Conservation (phyloP, 2,113 vertebrate genomes). For the Hyaena hyaena region DNA sequence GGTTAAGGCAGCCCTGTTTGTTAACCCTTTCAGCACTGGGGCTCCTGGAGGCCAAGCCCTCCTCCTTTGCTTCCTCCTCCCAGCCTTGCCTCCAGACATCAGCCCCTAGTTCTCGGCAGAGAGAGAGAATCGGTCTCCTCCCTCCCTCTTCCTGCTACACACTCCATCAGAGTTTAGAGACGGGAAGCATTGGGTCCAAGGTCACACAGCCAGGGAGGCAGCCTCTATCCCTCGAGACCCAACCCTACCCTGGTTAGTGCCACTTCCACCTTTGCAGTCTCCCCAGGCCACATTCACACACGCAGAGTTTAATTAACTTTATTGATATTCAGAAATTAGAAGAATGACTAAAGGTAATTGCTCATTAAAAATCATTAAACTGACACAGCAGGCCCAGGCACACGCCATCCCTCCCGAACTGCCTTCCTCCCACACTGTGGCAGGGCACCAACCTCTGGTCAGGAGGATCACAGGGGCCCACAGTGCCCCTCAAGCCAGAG, state of each 20-base stretch:
- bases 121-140: neutral
- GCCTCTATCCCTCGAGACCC: neutral
- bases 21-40: constrained; percentile 56
- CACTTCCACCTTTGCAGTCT: constrained; percentile 68
- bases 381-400: constrained; percentile 83
- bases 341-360: constrained; percentile 91
- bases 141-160: neutral
- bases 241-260: neutral
- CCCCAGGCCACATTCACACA: constrained; percentile 80
- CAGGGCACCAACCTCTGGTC: neutral
- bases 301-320: constrained; percentile 92
- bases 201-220: constrained; percentile 38
- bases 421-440: neutral
- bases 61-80: neutral
- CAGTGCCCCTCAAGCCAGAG: neutral
- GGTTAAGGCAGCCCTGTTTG: constrained; percentile 53
- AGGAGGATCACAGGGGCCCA: neutral
- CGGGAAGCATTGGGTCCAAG: constrained; percentile 21
- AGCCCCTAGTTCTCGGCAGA: neutral
- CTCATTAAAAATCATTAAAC: constrained; percentile 91
- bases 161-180: constrained; percentile 46
- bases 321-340: constrained; percentile 93
- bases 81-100: neutral
- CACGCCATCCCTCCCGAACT: rapidly evolving
- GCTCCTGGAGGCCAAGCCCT: neutral